Base-by-base conservation (phyloP, 1,140 invertebrate genomes). In the Callitettix versicolor region DNA sequence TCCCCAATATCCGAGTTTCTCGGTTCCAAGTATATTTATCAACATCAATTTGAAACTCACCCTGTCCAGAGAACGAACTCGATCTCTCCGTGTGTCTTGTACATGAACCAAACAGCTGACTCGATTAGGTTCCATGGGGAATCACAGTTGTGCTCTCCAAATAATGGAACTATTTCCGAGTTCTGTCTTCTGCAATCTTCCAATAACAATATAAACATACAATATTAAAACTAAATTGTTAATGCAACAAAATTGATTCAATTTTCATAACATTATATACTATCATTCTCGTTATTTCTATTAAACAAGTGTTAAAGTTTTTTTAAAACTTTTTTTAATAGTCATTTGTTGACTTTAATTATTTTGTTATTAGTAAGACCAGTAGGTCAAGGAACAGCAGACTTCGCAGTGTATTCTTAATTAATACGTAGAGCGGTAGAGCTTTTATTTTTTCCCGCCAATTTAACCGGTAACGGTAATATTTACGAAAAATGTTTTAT, bases 31-130 rank as follows among this genome's bases (percentile, higher is more conserved):
- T n/a, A n/a, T n/a, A n/a, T n/a, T n/a, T n/a, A n/a, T n/a, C n/a
- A n/a, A n/a, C n/a, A n/a, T 30, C 3, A 3, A 46, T 22, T 14
- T 20, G 12, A 12, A 21, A n/a, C 79, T 76, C 74, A 92, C 90
- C 91, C 91, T 17, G 91, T 94, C 91, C 91, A 95, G 7, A 95
- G 70, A n/a, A 94, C 86, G 67, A 94, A 95, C 70, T 93, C 88
- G 24, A 92, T 86, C 61, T 90, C 82, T 6, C 83, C 80, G 60
- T 83, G 82, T 57, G 82, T 79, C 34, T 77, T 76, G 66, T 79
- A 79, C 91, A 95, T 94, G 48, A 85, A 81, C 63, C 77, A 75
- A 9, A 88, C 80, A 1, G 90, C 88, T 17, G 87, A 91, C 68
- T 88, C 81, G 53, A 94, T 85, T 21, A 95, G 79, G 54, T 78